A percentile compares a stretch with the other conserved stretches of the same genome.
Evolutionary conservation across 92 coral and sea anemone species (phyloP).

Genomic region (Metridium senile): DNA sequence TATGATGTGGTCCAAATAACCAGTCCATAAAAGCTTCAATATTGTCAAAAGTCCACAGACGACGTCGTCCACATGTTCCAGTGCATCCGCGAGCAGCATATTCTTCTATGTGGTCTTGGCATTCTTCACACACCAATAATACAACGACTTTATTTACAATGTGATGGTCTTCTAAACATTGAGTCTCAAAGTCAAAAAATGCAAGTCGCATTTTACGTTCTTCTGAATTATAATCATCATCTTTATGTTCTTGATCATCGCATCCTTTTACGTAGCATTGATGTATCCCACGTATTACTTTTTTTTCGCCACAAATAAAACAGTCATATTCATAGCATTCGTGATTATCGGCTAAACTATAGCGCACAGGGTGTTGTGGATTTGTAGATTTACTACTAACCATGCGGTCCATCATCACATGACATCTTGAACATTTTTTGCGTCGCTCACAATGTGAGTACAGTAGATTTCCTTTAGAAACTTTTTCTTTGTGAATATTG

Average conservation of each 20-base stretch:
- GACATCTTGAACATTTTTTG: background rate
- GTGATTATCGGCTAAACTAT: background rate
- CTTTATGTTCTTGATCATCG: background rate
- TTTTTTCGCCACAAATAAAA: background rate
- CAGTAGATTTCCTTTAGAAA: background rate
- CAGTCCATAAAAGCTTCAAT: conserved; percentile 12
- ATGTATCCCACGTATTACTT: conserved; percentile 3
- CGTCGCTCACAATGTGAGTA: background rate
- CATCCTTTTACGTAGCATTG: background rate
- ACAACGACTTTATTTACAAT: conserved; percentile 22
- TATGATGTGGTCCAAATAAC: background rate
- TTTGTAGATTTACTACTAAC: background rate
- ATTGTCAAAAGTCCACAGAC: background rate
- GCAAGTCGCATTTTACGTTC: background rate
- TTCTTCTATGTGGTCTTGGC: background rate
- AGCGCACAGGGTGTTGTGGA: background rate
- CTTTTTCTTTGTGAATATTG: background rate
- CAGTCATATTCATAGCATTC: conserved; percentile 1
- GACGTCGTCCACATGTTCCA: conserved; percentile 8
- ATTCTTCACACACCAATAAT: conserved; percentile 12
- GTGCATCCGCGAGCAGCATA: background rate
- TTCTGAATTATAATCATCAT: background rate
- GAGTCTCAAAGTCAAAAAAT: conserved; percentile 29
- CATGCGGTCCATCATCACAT: background rate
- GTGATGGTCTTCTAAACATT: conserved; percentile 16